Percentiles rank a stretch among this genome's conserved stretches.
Evolutionary conservation across 1,140 invertebrate species (phyloP).

Genomic region (Rhyacophila brunnea): DNA sequence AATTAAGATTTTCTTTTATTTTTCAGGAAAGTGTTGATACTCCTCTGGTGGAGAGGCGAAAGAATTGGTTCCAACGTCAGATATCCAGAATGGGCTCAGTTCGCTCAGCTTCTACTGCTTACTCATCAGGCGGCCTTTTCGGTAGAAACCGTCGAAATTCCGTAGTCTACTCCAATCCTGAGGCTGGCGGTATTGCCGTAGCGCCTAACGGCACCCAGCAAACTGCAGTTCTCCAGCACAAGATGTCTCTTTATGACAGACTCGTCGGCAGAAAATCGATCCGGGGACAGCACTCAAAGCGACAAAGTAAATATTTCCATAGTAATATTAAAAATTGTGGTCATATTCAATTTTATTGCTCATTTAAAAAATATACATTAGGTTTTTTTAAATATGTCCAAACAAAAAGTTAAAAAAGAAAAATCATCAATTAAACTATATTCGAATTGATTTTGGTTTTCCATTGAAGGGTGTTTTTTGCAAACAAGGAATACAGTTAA

Average conservation of each 20-base stretch:
- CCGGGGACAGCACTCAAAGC: constrained; percentile 61
- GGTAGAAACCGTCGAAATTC: constrained; percentile 67
- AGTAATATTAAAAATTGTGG: no score
- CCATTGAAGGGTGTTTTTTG: no score
- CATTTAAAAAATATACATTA: no score
- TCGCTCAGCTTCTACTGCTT: constrained; percentile 77
- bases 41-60: constrained; percentile 76
- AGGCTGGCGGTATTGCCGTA: constrained; percentile 55
- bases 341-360: no score
- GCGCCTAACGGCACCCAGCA: constrained; percentile 44
- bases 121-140: constrained; percentile 77
- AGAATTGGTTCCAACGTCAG: constrained; percentile 83
- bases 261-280: constrained; percentile 76
- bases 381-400: no score
- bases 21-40: constrained; percentile 83
- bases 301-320: constrained; percentile 55
- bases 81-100: constrained; percentile 80
- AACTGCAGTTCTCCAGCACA: constrained; percentile 52
- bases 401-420: no score
- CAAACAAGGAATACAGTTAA: no score
- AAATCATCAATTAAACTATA: no score
- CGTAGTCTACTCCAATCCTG: constrained; percentile 75
- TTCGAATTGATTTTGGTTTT: no score
- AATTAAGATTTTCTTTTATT: no score
- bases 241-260: constrained; percentile 78